A percentile compares a stretch with the other conserved stretches of the same genome.
Conservation (phyloP, 2,888 invertebrate species). For the Pristionchus japonicus region DNA sequence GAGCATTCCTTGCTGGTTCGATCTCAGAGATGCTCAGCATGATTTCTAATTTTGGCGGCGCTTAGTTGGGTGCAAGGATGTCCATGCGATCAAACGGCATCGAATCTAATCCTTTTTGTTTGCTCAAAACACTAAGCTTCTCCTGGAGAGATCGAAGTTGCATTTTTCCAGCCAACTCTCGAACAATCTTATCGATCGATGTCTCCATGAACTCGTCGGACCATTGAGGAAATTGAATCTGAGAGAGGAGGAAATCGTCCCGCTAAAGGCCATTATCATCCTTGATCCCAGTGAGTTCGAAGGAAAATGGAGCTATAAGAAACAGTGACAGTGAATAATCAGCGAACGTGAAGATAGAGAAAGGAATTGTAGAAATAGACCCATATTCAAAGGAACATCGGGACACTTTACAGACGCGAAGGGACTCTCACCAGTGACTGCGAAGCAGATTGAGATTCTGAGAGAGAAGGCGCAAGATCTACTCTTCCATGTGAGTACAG, state of each 20-base stretch:
- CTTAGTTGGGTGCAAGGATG: not conserved
- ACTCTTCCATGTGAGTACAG: constrained; percentile 65
- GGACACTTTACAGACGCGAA: constrained; percentile 64
- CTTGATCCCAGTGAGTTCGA: constrained; percentile 66
- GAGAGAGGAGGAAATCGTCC: constrained; percentile 73
- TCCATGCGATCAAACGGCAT: not conserved
- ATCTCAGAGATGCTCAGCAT: not conserved
- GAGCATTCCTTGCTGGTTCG: constrained; percentile 4
- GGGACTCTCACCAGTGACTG: constrained; percentile 68
- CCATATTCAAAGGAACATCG: not conserved
- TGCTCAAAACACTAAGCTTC: not conserved
- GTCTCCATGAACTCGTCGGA: constrained; percentile 71
- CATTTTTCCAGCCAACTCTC: constrained; percentile 69
- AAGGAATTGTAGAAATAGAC: not conserved
- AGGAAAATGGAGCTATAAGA: too few species aligned
- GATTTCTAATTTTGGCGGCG: not conserved
- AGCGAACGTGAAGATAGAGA: not conserved
- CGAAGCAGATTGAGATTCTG: constrained; percentile 67
- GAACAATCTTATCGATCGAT: constrained; percentile 73
- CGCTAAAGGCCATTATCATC: constrained; percentile 73
- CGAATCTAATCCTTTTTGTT: not conserved
- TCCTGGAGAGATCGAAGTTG: not conserved
- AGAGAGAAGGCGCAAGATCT: constrained; percentile 73
- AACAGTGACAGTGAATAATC: too few species aligned
- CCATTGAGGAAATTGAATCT: constrained; percentile 71